A percentile compares a stretch with the other conserved stretches of the same genome.
Conservation (phyloP, 2,113 vertebrate species). For the Craseonycteris thonglongyai region DNA sequence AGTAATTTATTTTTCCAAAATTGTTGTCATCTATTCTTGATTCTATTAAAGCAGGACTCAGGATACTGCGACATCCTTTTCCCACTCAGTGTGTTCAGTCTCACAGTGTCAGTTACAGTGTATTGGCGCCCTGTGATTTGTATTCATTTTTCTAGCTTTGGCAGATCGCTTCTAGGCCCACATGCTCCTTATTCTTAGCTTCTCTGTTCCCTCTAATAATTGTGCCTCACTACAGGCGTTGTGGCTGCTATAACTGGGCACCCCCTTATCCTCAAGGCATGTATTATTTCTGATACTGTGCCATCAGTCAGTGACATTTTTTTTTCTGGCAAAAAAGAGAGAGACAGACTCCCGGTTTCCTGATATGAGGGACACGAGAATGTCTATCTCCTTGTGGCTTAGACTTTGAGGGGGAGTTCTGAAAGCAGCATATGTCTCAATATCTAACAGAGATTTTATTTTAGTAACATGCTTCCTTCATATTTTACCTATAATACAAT, state of each 20-base stretch:
- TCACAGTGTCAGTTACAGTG: not conserved
- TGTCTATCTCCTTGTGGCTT: not conserved
- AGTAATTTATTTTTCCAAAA: not conserved
- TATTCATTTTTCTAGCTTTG: not conserved
- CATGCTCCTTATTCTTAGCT: not conserved
- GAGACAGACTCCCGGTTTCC: not conserved
- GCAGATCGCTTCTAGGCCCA: not conserved
- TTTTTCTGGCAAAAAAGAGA: not conserved
- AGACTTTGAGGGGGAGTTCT: not conserved
- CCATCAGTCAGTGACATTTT: not conserved
- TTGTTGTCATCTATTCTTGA: not conserved
- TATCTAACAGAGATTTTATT: constrained; percentile 16
- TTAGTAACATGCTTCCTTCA: not conserved
- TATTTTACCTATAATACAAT: not conserved
- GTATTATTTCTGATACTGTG: not conserved
- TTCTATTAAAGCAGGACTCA: not conserved
- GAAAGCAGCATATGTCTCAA: not conserved
- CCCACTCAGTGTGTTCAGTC: not conserved
- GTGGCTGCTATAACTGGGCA: not conserved
- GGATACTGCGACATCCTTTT: not conserved
- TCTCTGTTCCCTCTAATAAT: not conserved
- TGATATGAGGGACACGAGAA: not conserved
- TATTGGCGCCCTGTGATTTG: not conserved
- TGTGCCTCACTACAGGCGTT: not conserved
- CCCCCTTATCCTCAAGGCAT: not conserved